These are phyloP conservation scores for Agrypnia vestita DNA, from an alignment of 1,140 invertebrate genomes.

Conservation along the genomic window DNA sequence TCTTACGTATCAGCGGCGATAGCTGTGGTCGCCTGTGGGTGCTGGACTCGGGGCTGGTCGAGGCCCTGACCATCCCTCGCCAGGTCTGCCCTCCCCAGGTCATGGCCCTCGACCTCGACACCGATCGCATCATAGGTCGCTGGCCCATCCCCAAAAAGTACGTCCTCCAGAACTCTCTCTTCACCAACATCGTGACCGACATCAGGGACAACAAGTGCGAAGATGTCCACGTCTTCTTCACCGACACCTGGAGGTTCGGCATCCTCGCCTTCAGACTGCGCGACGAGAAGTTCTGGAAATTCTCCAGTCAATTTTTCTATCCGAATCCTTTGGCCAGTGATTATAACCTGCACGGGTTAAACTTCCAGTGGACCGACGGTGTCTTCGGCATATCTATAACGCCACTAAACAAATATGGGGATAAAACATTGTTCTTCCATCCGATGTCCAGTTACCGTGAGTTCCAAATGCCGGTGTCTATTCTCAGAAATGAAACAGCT, in stretches of 20 bases:
- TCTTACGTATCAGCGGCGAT: constrained; percentile 84
- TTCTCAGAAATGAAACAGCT: constrained; percentile 76
- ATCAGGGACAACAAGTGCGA: constrained; percentile 77
- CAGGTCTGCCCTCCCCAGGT: constrained; percentile 83
- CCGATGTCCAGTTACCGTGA: constrained; percentile 86
- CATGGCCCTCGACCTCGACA: constrained; percentile 81
- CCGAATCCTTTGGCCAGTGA: constrained; percentile 84
- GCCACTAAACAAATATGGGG: constrained; percentile 72
- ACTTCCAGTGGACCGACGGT: constrained; percentile 88
- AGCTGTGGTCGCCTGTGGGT: constrained; percentile 83
- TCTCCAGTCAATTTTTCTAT: constrained; percentile 83
- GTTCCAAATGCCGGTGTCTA: constrained; percentile 80
- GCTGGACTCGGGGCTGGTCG: constrained; percentile 83
- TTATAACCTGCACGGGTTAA: constrained; percentile 79
- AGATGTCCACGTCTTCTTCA: constrained; percentile 79
- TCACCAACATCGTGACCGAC: constrained; percentile 83
- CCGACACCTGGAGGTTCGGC: constrained; percentile 85
- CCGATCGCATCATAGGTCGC: constrained; percentile 76
- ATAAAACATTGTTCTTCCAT: constrained; percentile 83
- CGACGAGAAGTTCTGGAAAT: constrained; percentile 80
- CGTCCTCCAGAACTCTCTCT: constrained; percentile 81
- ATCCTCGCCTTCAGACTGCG: constrained; percentile 80
- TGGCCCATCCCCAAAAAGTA: constrained; percentile 79
- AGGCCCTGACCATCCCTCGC: constrained; percentile 79
- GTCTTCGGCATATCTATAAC: constrained; percentile 84